Evolutionary conservation across 2,797 vertebrate species (phyloP).

Genomic region (Gallinago nigripennis): DNA sequence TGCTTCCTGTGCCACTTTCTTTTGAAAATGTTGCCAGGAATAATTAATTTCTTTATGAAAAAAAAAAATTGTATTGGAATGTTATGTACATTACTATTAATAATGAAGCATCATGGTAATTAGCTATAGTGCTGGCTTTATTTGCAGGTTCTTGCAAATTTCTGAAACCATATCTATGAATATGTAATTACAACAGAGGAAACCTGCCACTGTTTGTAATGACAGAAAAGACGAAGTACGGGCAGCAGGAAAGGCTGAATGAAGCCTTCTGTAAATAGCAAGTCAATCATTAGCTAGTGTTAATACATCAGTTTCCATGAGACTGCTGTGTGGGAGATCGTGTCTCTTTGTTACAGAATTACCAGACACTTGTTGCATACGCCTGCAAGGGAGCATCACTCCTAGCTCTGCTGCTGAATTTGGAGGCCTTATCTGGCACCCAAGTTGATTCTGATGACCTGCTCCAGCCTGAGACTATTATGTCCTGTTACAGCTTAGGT

Average conservation of each 20-base stretch:
- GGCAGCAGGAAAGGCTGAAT: neutral
- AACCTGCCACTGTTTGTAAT: neutral
- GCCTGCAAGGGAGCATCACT: neutral
- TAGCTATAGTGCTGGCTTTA: neutral
- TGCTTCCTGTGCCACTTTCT: neutral
- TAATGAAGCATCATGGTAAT: neutral
- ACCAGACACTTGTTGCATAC: neutral
- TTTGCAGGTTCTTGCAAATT: neutral
- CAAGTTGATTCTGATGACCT: neutral
- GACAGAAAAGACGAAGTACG: neutral
- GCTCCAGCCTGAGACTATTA: neutral
- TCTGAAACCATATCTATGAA: neutral
- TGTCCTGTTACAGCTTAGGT: neutral
- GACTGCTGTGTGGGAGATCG: neutral
- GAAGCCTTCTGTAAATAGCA: slow-evolving; percentile 20
- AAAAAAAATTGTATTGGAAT: neutral
- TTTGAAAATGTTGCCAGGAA: neutral
- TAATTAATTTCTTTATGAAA: neutral
- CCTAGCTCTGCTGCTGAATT: neutral
- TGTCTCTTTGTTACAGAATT: neutral
- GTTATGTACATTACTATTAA: neutral
- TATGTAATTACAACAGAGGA: neutral
- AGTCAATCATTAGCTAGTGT: slow-evolving; percentile 28
- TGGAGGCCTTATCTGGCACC: neutral
- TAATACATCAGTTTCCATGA: neutral